Conservation (phyloP, 2,888 invertebrate species). For the Aquatica leii region DNA sequence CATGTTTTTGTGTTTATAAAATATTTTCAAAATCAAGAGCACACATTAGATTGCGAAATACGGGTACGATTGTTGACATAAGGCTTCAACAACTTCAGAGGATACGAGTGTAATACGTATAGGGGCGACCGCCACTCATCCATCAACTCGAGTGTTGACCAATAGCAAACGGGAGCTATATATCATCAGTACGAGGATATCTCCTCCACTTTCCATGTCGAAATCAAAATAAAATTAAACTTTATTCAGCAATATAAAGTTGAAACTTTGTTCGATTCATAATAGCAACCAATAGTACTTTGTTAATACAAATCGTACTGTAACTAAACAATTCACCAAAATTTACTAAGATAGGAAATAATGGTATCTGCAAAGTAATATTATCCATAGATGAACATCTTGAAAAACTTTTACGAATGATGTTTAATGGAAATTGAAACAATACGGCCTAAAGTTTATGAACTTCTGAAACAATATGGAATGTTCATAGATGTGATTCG, state of each 20-base stretch:
- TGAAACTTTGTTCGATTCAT: background rate
- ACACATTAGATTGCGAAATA: conserved; percentile 26
- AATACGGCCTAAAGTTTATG: conserved; percentile 25
- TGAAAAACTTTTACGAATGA: conserved; percentile 20
- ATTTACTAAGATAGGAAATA: conserved; percentile 8
- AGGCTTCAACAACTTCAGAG: conserved; percentile 33
- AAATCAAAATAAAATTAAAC: conserved; percentile 25
- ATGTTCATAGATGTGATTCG: conserved; percentile 32
- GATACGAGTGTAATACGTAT: conserved; percentile 42
- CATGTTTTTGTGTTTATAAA: too few species aligned
- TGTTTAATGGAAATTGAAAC: conserved; percentile 20
- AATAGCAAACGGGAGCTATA: conserved; percentile 49
- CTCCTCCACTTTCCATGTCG: conserved; percentile 22
- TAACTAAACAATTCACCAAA: background rate
- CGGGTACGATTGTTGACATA: conserved; percentile 34
- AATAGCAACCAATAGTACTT: too few species aligned
- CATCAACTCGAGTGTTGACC: conserved; percentile 55
- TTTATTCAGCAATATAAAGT: too few species aligned
- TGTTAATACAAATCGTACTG: too few species aligned
- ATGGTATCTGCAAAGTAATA: conserved; percentile 22
- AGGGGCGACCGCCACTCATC: conserved; percentile 49
- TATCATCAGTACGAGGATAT: conserved; percentile 39
- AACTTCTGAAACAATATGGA: conserved; percentile 27
- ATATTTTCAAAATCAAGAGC: background rate
- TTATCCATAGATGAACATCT: conserved; percentile 12